Evolutionary conservation across 2,888 invertebrate species (phyloP).

Genomic region (Lordiphosa fenestrarum): DNA sequence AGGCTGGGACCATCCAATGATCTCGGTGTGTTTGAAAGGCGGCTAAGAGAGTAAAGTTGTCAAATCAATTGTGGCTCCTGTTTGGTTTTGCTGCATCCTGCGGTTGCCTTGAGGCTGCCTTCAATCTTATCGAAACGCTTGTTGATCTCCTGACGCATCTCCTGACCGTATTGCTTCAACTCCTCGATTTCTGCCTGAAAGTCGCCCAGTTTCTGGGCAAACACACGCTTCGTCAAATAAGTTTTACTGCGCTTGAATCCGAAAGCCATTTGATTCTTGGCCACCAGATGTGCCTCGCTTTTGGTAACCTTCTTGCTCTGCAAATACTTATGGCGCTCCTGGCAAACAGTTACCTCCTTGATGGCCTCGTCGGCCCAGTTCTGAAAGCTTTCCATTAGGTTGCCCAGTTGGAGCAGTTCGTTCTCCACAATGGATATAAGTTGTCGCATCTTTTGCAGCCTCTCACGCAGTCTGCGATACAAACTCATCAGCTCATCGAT

Average conservation of each 20-base stretch:
- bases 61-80: too few species aligned
- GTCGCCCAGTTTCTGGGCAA: constrained; percentile 28
- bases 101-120: constrained; percentile 1
- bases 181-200: constrained; percentile 32
- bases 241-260: neutral
- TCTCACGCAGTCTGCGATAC: constrained; percentile 10
- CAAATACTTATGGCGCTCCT: constrained; percentile 19
- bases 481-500: constrained; percentile 31
- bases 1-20: too few species aligned
- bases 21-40: neutral
- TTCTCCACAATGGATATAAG: constrained; percentile 11
- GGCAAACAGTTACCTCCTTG: constrained; percentile 31
- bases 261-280: constrained; percentile 6
- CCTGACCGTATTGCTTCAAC: constrained; percentile 21
- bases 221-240: neutral
- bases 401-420: neutral
- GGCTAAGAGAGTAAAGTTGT: too few species aligned
- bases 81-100: neutral
- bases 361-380: constrained; percentile 25
- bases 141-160: constrained; percentile 26
- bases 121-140: constrained; percentile 2
- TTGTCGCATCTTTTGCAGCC: neutral
- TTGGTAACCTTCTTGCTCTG: constrained; percentile 25
- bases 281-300: constrained; percentile 10
- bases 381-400: neutral